Base-by-base conservation (phyloP, 2,113 vertebrate species). In the Prionailurus bengalensis region DNA sequence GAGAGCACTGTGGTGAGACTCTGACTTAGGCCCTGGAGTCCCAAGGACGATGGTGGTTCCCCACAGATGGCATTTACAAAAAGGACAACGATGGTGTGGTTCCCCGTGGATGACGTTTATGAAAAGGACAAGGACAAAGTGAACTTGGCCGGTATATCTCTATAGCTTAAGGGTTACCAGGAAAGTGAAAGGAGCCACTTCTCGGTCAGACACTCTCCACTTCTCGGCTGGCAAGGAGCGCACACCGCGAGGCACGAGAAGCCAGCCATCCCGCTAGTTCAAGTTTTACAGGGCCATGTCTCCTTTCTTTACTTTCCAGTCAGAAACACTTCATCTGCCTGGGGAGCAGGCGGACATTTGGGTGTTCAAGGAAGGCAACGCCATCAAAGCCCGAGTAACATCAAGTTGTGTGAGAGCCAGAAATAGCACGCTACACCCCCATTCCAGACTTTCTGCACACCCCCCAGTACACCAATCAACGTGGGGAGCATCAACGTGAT, bases 161-260 rank as follows among this genome's bases (percentile, higher is more conserved):
- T 25, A 68, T 1, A 73, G 63, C 17, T 17, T 31, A 68, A 17
- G 33, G 53, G 61, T 45, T 68, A 84, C n/a, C 2, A 23, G 85
- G 36, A 66, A 51, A 78, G 39, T 33, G 31, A 79, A 31, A 3
- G 33, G 63, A 86, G n/a, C 48, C 27, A 29, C 25, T 71, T 12
- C 70, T 16, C 10, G 0, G 55, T 4, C 55, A 45, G 84, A 9
- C 3, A 3, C 48, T 25, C n/a, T 11, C 45, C 19, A 8, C 31
- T 39, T 39, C n/a, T 87, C 84, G 8, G 5, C 2, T 3, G 33
- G 19, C 81, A 58, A 51, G 23, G 39, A 12, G 7, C 55, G 2
- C 17, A 11, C 0, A 2, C 23, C 55, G 4, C 0, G 0, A 85
- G 71, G 55, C 7, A 21, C 13, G 14, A 17, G 58, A 48, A n/a